Evolutionary conservation across 2,113 vertebrate species (phyloP).

Genomic region (Fukomys damarensis): DNA sequence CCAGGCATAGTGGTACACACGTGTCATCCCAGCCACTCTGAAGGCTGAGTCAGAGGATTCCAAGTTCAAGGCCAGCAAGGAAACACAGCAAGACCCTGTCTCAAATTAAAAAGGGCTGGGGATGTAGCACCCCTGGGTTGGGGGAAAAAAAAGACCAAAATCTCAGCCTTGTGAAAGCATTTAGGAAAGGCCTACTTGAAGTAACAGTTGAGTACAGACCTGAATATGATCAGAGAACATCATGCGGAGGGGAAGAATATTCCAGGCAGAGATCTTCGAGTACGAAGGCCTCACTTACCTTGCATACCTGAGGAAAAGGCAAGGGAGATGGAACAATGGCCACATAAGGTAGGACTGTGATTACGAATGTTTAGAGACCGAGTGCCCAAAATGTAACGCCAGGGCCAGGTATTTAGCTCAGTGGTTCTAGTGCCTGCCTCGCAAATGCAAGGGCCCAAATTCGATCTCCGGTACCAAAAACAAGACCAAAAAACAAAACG

Average conservation of each 20-base stretch:
- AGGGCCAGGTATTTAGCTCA: no score
- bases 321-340: not conserved
- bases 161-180: not conserved
- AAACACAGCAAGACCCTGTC: not conserved
- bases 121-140: not conserved
- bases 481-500: no score
- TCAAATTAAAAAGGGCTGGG: not conserved
- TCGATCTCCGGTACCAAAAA: no score
- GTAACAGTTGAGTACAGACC: not conserved
- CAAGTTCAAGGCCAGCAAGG: not conserved
- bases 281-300: not conserved
- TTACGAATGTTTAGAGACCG: not conserved
- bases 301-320: not conserved
- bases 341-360: not conserved
- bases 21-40: not conserved
- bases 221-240: not conserved
- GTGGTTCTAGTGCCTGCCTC: no score
- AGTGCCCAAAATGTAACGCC: not conserved
- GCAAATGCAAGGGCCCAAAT: no score
- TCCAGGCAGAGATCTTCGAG: not conserved
- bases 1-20: not conserved
- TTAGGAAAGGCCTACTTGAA: not conserved
- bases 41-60: not conserved
- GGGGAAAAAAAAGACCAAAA: not conserved
- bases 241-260: not conserved